Evolutionary conservation across 1,140 invertebrate genomes (phyloP).

Genomic region (Mya arenaria): DNA sequence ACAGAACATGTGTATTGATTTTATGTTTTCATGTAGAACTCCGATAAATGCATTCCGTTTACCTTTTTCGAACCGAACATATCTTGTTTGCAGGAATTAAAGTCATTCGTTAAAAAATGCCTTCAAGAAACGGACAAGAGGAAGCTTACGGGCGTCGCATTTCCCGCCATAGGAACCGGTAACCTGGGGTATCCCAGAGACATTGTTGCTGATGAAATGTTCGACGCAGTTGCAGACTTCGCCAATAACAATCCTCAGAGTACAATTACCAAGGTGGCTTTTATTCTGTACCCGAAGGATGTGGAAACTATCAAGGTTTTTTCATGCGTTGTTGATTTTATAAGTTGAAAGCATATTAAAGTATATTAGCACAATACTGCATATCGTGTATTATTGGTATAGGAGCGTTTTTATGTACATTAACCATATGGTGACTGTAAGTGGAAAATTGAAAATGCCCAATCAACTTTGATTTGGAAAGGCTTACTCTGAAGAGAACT

Average conservation of each 20-base stretch:
- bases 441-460: no score
- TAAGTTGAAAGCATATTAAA: no score
- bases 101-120: constrained; percentile 52
- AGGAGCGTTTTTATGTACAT: no score
- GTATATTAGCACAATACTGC: no score
- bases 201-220: constrained; percentile 67
- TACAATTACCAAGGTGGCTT: constrained; percentile 58
- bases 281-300: constrained; percentile 70
- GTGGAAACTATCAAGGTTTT: constrained; percentile 55
- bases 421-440: no score
- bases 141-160: constrained; percentile 56
- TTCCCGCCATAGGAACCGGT: constrained; percentile 69
- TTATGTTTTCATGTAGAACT: neutral
- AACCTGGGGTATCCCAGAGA: constrained; percentile 62
- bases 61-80: no score
- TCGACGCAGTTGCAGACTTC: constrained; percentile 47
- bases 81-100: constrained; percentile 53
- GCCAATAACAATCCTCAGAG: constrained; percentile 22
- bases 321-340: no score
- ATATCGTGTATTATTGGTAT: no score
- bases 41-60: neutral
- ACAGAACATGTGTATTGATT: no score
- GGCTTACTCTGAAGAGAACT: no score
- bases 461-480: no score
- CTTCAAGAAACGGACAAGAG: constrained; percentile 49